Evolutionary conservation across 2,888 invertebrate species (phyloP).

Genomic region (Eristalis tenax): DNA sequence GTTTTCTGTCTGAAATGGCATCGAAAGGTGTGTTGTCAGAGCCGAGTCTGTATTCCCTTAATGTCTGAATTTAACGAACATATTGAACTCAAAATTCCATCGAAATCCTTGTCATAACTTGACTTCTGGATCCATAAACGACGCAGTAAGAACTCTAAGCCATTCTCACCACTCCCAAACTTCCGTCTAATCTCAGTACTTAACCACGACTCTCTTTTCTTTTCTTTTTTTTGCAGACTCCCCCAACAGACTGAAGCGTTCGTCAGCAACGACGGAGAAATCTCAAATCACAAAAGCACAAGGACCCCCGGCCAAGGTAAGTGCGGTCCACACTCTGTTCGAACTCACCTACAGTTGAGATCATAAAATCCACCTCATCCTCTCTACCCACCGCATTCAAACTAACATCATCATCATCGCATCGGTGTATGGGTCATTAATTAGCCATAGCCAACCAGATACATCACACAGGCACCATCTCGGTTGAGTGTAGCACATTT

Average conservation of each 20-base stretch:
- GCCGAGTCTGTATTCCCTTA: no score
- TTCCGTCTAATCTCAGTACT: neutral
- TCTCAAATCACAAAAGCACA: constrained; percentile 75
- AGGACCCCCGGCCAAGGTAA: constrained; percentile 78
- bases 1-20: no score
- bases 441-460: constrained; percentile 22
- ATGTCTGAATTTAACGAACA: no score
- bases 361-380: neutral
- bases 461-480: constrained; percentile 13
- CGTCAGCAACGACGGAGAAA: constrained; percentile 75
- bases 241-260: constrained; percentile 77
- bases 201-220: neutral
- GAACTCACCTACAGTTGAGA: neutral
- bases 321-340: constrained; percentile 28
- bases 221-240: constrained; percentile 74
- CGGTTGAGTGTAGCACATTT: constrained; percentile 40
- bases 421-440: constrained; percentile 48
- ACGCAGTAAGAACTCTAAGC: no score
- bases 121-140: no score
- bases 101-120: no score
- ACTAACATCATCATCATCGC: constrained; percentile 1
- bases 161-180: neutral
- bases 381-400: neutral
- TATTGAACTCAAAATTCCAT: no score
- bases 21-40: no score